Evolutionary conservation across 2,888 invertebrate genomes (phyloP).

Genomic region (Suillia variegata): DNA sequence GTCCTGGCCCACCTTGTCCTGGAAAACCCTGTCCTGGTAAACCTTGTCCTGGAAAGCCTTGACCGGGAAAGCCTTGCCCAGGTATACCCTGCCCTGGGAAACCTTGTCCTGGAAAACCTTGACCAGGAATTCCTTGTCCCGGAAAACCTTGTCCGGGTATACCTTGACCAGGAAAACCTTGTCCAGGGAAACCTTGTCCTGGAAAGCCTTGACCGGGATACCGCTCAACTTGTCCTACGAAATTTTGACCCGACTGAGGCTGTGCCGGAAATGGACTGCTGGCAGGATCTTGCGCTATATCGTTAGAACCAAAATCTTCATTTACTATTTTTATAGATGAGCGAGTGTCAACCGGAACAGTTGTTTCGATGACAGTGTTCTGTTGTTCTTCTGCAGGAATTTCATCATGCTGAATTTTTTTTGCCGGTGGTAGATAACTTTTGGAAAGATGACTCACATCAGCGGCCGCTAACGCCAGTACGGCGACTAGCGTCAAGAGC

Average conservation of each 20-base stretch:
- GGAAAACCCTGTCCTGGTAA: conserved; percentile 3
- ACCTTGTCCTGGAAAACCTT: conserved; percentile 1
- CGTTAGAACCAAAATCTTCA: neutral
- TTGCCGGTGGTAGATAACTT: conserved; percentile 24
- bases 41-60: neutral
- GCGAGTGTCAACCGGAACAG: too few species aligned
- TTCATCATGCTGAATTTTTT: neutral
- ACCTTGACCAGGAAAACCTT: conserved; percentile 5
- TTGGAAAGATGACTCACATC: conserved; percentile 28
- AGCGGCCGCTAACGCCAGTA: too few species aligned
- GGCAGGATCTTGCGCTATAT: conserved; percentile 22
- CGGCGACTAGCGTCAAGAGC: too few species aligned
- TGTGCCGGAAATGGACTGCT: neutral
- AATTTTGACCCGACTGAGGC: neutral
- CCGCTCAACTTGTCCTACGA: neutral
- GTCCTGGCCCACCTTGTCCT: conserved; percentile 4
- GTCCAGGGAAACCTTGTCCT: conserved; percentile 15
- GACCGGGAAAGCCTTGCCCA: conserved; percentile 5
- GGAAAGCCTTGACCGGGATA: neutral
- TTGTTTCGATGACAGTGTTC: too few species aligned
- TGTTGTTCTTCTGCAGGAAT: conserved; percentile 3
- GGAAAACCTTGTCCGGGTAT: conserved; percentile 5
- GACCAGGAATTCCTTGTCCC: conserved; percentile 2
- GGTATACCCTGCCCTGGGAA: conserved; percentile 4
- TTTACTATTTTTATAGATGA: neutral